phyloP scores from a whole-genome alignment of 2,888 invertebrate species.

The Chesias legatella region DNA sequence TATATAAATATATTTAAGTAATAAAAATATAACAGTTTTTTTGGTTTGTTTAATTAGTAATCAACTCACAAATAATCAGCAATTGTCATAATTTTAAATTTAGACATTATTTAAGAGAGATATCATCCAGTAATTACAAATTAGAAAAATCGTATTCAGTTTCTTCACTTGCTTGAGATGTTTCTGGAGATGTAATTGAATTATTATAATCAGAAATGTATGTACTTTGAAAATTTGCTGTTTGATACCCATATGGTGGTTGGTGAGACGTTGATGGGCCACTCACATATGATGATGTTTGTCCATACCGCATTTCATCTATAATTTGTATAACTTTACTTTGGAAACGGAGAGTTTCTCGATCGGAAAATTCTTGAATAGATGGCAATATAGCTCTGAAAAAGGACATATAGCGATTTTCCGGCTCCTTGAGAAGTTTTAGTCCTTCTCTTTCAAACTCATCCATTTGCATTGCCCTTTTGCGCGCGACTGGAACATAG shows the following conservation, averaged over 20 bases:
- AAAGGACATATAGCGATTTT: slow-evolving; percentile 32
- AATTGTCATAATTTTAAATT: slow-evolving; percentile 22
- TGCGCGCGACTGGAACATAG: slow-evolving; percentile 6
- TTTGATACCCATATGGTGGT: slow-evolving; percentile 30
- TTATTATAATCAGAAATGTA: slow-evolving; percentile 23
- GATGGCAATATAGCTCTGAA: slow-evolving; percentile 31
- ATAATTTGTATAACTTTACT: slow-evolving; percentile 33
- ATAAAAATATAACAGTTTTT: slow-evolving; percentile 21
- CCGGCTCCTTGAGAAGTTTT: slow-evolving; percentile 30
- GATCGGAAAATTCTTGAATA: slow-evolving; percentile 24
- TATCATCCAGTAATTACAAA: slow-evolving; percentile 22
- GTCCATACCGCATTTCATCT: slow-evolving; percentile 31
- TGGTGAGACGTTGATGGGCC: slow-evolving; percentile 25
- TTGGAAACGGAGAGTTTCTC: slow-evolving; percentile 28
- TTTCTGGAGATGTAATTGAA: slow-evolving; percentile 25
- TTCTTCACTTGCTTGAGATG: slow-evolving; percentile 24
- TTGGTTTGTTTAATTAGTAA: slow-evolving; percentile 19
- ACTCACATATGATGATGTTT: slow-evolving; percentile 24
- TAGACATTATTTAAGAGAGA: too few relatives aligned
- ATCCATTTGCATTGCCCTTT: slow-evolving; percentile 3
- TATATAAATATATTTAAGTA: slow-evolving; percentile 21
- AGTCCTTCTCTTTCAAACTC: slow-evolving; percentile 28
- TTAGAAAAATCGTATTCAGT: slow-evolving; percentile 24
- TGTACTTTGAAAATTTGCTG: slow-evolving; percentile 28
- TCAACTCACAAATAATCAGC: slow-evolving; percentile 20